Percentiles rank a stretch among this genome's conserved stretches.
Conservation (phyloP, 2,888 invertebrate species). For the Acleris laterana region DNA sequence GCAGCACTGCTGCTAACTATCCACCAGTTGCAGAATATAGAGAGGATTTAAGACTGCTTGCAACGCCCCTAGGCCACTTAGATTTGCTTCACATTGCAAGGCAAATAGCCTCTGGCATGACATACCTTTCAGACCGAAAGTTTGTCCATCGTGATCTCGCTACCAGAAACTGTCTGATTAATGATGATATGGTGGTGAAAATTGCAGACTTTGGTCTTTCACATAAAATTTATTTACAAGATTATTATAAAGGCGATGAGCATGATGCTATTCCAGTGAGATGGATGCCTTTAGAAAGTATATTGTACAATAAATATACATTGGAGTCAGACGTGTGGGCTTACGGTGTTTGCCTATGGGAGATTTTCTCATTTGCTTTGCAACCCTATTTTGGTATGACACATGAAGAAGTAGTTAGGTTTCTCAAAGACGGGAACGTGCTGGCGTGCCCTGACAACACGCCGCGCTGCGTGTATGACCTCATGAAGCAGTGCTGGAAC, state of each 20-base stretch:
- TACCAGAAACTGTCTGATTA: constrained; percentile 97
- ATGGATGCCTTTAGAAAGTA: constrained; percentile 99
- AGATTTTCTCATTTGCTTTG: constrained; percentile 97
- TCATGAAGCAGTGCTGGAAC: constrained; percentile 98
- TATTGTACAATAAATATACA: constrained; percentile 97
- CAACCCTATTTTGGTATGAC: constrained; percentile 99
- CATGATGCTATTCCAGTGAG: constrained; percentile 98
- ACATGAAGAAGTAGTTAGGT: constrained; percentile 97
- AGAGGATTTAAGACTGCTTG: constrained; percentile 85
- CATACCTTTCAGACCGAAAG: constrained; percentile 95
- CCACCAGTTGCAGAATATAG: constrained; percentile 87
- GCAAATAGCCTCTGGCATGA: constrained; percentile 97
- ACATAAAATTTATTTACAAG: constrained; percentile 96
- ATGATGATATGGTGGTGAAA: constrained; percentile 97
- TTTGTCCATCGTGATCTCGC: constrained; percentile 98
- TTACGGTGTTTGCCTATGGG: constrained; percentile 98
- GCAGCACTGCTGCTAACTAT: constrained; percentile 93
- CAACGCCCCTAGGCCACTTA: constrained; percentile 88
- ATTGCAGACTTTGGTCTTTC: constrained; percentile 98
- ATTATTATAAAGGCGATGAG: constrained; percentile 97
- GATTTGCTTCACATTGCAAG: constrained; percentile 94
- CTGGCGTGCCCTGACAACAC: constrained; percentile 96
- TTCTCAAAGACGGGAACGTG: constrained; percentile 96
- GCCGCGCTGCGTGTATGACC: constrained; percentile 92
- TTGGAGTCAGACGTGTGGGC: constrained; percentile 99